Evolutionary conservation across 2,797 vertebrate genomes (phyloP).

Genomic region (Helostoma temminkii): DNA sequence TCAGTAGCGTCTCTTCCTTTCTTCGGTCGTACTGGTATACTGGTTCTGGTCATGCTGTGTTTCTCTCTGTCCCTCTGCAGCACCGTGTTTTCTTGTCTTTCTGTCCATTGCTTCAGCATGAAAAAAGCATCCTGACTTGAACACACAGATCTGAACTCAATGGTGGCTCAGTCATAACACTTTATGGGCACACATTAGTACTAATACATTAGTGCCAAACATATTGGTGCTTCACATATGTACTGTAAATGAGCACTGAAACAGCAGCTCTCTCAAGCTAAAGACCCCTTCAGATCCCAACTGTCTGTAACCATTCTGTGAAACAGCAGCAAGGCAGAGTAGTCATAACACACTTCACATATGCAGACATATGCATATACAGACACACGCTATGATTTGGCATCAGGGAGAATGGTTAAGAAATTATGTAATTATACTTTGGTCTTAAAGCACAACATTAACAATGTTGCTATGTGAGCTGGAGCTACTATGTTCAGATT

Average conservation of each 20-base stretch:
- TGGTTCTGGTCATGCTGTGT: constrained; percentile 21
- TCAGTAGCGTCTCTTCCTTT: not conserved
- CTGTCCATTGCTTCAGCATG: constrained; percentile 18
- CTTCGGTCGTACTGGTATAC: constrained; percentile 23
- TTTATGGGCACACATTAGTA: constrained; percentile 27
- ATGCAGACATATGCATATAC: too few relatives aligned
- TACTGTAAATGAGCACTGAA: constrained; percentile 64
- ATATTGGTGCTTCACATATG: constrained; percentile 75
- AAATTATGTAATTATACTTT: constrained; percentile 26
- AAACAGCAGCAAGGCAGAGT: constrained; percentile 21
- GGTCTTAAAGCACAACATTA: constrained; percentile 78
- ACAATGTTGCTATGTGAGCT: constrained; percentile 52
- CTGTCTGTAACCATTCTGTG: constrained; percentile 23
- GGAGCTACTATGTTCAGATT: constrained; percentile 39
- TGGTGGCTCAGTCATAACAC: constrained; percentile 24
- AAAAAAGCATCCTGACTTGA: constrained; percentile 23
- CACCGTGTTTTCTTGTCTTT: constrained; percentile 43
- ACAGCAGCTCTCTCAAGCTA: constrained; percentile 17
- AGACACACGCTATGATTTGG: constrained; percentile 21
- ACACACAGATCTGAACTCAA: not conserved
- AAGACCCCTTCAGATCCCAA: constrained; percentile 31
- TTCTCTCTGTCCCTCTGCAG: constrained; percentile 27
- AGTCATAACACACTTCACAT: not conserved
- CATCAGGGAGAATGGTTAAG: not conserved
- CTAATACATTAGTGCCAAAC: constrained; percentile 55